A percentile compares a stretch with the other conserved stretches of the same genome.
phyloP scores from a whole-genome alignment of 2,888 invertebrate species.

The Mellilla xanthometata region DNA sequence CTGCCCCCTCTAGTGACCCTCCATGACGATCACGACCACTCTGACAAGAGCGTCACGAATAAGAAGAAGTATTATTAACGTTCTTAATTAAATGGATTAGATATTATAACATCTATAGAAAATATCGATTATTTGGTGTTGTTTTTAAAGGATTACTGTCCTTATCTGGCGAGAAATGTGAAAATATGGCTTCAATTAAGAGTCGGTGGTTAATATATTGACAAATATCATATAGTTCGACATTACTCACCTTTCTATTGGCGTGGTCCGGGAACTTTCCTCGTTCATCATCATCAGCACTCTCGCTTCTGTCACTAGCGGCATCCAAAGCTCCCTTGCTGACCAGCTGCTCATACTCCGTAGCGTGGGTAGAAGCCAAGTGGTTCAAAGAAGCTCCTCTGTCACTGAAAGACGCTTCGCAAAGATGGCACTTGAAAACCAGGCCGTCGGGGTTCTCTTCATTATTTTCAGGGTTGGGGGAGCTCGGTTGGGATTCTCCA shows the following conservation, averaged over 20 bases:
- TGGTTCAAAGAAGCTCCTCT: conserved; percentile 92
- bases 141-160: too few relatives aligned
- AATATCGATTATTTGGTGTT: too few relatives aligned
- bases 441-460: conserved; percentile 80
- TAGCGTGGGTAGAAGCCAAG: conserved; percentile 87
- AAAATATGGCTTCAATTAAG: too few relatives aligned
- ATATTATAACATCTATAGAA: too few relatives aligned
- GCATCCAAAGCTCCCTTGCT: conserved; percentile 88
- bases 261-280: conserved; percentile 94
- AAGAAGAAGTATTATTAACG: too few relatives aligned
- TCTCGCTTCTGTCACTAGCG: conserved; percentile 85
- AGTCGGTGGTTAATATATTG: too few relatives aligned
- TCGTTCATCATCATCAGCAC: conserved; percentile 85
- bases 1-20: too few relatives aligned
- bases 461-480: conserved; percentile 55
- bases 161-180: too few relatives aligned
- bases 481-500: conserved; percentile 68
- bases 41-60: too few relatives aligned
- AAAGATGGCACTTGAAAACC: conserved; percentile 96
- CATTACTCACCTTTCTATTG: conserved; percentile 88
- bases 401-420: conserved; percentile 92
- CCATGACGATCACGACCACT: too few relatives aligned
- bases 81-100: too few relatives aligned
- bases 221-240: too few relatives aligned
- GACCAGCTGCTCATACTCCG: conserved; percentile 91